Base-by-base conservation (phyloP, 2,797 vertebrate species). In the Helostoma temminkii region DNA sequence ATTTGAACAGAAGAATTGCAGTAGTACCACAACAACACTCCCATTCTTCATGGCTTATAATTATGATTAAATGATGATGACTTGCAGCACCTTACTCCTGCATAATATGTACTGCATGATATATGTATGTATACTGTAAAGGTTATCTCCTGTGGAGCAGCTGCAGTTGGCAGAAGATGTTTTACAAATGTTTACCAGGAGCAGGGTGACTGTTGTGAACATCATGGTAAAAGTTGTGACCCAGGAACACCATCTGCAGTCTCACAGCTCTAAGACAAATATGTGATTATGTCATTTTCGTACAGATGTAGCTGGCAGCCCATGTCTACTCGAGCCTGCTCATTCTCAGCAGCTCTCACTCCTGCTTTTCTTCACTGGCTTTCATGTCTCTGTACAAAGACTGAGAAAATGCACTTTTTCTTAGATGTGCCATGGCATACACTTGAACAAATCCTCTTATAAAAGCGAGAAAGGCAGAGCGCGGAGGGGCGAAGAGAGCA, bases 311-410 rank as follows among this genome's bases (percentile, higher is more conserved):
- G 32, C 72, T 56, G n/a, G 50, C 54, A 64, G 49, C 9, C 46
- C 50, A 41, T 70, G 62, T 66, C 57, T 34, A 59, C 83, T 81
- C 67, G 55, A 87, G 55, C 52, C 47, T 67, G 49, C 42, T 65
- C 37, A 14, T 48, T 59, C 39, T 63, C 54, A 15, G 41, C 10
- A 18, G 43, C 32, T 76, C 60, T 66, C 60, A 26, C 39, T 73
- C 42, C 62, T 49, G 22, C 47, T 80, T 37, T 63, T 21, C 6
- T 43, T 34, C 18, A 9, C 28, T 25, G 28, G 66, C 54, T 78
- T 85, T 74, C 32, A 71, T 80, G 39, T 59, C 64, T 22, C 39
- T 37, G 37, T 26, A 76, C 45, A 58, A 71, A 60, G 58, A 64
- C 48, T 47, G 55, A 47, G 65, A 49, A 32, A 32, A 9, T 28